Conservation (phyloP, 2,888 invertebrate species). For the Ophion obscuratus region DNA sequence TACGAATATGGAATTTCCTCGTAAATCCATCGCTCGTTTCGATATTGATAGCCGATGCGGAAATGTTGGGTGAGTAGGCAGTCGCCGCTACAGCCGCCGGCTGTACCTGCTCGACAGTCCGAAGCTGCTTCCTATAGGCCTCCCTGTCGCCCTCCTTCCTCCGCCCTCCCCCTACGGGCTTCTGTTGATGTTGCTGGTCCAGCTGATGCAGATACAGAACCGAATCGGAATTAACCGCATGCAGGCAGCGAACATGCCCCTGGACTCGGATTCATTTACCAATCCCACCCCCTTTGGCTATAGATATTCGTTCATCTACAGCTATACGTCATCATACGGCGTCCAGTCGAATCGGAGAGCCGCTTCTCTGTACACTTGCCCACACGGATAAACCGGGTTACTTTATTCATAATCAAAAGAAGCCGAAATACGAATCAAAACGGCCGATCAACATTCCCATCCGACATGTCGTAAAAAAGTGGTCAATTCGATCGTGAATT, state of each 20-base stretch:
- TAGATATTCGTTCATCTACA: slow-evolving; percentile 19
- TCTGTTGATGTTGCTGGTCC: slow-evolving; percentile 64
- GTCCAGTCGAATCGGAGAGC: slow-evolving; percentile 23
- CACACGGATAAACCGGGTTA: slow-evolving; percentile 3
- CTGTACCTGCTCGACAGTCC: slow-evolving; percentile 66
- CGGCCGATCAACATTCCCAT: background rate
- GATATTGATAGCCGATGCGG: slow-evolving; percentile 72
- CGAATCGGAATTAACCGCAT: slow-evolving; percentile 67
- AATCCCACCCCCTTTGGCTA: slow-evolving; percentile 7
- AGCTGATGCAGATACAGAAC: slow-evolving; percentile 64
- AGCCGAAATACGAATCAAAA: slow-evolving; percentile 1
- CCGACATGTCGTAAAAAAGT: slow-evolving; percentile 8
- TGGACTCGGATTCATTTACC: slow-evolving; percentile 64
- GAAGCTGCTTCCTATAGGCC: slow-evolving; percentile 60
- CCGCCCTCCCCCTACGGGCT: slow-evolving; percentile 41
- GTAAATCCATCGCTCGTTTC: slow-evolving; percentile 75
- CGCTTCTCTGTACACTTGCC: slow-evolving; percentile 11
- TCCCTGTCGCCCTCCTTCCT: slow-evolving; percentile 44
- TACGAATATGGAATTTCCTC: slow-evolving; percentile 73
- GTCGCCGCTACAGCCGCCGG: slow-evolving; percentile 62
- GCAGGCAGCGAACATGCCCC: slow-evolving; percentile 57
- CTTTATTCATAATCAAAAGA: slow-evolving; percentile 49
- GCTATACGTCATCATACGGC: slow-evolving; percentile 4
- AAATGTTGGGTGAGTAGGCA: slow-evolving; percentile 68
- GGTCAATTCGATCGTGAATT: slow-evolving; percentile 28